Conservation (phyloP, 2,888 invertebrate genomes). For the Gortyna flavago region DNA sequence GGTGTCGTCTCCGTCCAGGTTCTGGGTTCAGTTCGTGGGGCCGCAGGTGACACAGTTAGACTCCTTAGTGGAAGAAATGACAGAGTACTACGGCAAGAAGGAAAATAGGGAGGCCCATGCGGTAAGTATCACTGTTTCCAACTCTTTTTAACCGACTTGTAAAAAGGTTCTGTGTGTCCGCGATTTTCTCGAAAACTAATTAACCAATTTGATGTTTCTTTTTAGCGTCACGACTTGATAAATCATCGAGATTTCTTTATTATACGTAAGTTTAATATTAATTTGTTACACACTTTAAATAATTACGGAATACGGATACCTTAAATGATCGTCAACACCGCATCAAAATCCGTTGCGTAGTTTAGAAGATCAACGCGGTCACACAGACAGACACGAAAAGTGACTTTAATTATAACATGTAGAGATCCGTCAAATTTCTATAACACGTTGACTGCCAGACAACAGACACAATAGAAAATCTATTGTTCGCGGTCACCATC, state of each 20-base stretch:
- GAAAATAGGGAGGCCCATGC: slow-evolving; percentile 91
- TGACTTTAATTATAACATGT: too few species aligned
- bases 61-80: slow-evolving; percentile 95
- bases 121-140: slow-evolving; percentile 70
- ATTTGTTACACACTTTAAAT: background rate
- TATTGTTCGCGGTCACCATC: too few species aligned
- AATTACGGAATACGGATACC: background rate
- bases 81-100: slow-evolving; percentile 92
- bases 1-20: slow-evolving; percentile 93
- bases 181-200: too few species aligned
- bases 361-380: too few species aligned
- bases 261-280: background rate
- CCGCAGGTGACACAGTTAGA: slow-evolving; percentile 94
- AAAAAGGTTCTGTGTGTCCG: too few species aligned
- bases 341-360: background rate
- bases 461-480: too few species aligned
- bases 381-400: background rate
- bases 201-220: background rate
- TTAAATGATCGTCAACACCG: background rate
- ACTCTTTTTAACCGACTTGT: too few species aligned
- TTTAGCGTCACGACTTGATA: background rate
- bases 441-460: too few species aligned
- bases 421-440: too few species aligned
- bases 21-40: slow-evolving; percentile 96
- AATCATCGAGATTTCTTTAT: background rate